A percentile compares a stretch with the other conserved stretches of the same genome.
Evolutionary conservation across 92 coral and sea anemone genomes (phyloP).

Genomic region (Heliopora coerulea): DNA sequence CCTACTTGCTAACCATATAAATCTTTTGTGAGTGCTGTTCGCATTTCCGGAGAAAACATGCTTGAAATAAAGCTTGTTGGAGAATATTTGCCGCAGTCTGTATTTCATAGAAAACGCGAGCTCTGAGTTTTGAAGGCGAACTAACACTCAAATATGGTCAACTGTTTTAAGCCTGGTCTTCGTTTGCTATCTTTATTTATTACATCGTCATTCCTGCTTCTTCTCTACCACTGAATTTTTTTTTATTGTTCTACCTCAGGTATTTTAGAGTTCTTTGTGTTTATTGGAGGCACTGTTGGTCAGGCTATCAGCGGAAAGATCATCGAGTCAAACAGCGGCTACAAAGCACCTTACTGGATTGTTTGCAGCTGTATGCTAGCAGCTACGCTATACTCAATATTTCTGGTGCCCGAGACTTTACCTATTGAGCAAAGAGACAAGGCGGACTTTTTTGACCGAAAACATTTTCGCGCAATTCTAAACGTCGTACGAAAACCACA

Average conservation of each 20-base stretch:
- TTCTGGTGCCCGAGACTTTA: conserved; percentile 29
- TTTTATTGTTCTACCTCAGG: not conserved
- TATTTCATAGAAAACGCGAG: too few relatives aligned
- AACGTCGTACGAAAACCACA: conserved; percentile 12
- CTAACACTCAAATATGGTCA: too few relatives aligned
- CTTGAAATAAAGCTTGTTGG: too few relatives aligned
- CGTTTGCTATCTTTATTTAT: too few relatives aligned
- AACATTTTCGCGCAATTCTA: conserved; percentile 30
- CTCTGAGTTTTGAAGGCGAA: too few relatives aligned
- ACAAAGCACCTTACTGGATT: conserved; percentile 22
- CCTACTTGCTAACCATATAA: too few relatives aligned
- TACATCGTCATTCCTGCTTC: too few relatives aligned
- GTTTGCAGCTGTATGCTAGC: conserved; percentile 3
- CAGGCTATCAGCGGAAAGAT: conserved; percentile 42
- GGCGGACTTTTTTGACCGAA: conserved; percentile 29
- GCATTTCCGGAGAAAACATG: too few relatives aligned
- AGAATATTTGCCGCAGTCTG: too few relatives aligned
- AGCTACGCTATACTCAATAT: conserved; percentile 21
- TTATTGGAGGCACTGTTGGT: conserved; percentile 40
- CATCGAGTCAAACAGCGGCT: conserved; percentile 28
- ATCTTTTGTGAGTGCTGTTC: too few relatives aligned
- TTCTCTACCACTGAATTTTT: too few relatives aligned
- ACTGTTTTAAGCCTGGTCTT: too few relatives aligned
- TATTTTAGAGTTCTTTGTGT: conserved; percentile 33
- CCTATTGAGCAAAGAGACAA: conserved; percentile 2